Percentiles rank a stretch among this genome's conserved stretches.
Conservation (phyloP, 2,113 vertebrate genomes). For the Junco hyemalis region DNA sequence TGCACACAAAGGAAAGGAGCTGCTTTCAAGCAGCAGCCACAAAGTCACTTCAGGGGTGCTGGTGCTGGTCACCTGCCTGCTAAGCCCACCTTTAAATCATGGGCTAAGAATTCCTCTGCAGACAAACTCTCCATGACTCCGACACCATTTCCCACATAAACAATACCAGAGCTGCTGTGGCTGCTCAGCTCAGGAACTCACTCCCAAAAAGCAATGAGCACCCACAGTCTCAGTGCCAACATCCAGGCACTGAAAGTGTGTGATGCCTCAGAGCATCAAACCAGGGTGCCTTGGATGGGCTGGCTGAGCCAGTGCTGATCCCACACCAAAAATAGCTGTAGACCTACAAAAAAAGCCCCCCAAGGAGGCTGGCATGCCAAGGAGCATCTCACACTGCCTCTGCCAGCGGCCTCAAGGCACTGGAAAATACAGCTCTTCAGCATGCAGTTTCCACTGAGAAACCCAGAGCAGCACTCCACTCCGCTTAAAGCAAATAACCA, state of each 20-base stretch:
- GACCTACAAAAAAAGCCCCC: background rate
- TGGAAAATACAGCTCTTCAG: conserved; percentile 46
- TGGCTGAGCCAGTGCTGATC: rapidly evolving
- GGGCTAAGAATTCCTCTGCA: background rate
- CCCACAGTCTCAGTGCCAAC: background rate
- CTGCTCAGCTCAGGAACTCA: background rate
- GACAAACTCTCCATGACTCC: background rate
- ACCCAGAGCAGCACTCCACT: background rate
- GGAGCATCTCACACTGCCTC: background rate
- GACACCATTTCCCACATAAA: background rate
- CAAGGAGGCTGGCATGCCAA: background rate
- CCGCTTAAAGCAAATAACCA: background rate
- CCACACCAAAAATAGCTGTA: background rate
- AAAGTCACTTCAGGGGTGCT: background rate
- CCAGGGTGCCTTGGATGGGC: background rate
- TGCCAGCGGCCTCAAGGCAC: background rate
- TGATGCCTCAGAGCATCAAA: background rate
- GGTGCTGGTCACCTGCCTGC: background rate
- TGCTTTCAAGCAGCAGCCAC: background rate
- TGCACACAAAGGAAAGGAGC: background rate
- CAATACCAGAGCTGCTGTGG: background rate
- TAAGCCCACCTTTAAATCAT: background rate
- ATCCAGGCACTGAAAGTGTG: background rate
- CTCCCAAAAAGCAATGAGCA: background rate
- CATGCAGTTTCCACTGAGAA: background rate